A percentile compares a stretch with the other conserved stretches of the same genome.
phyloP scores from a whole-genome alignment of 53 echinoderm and acorn worm species.

The Mesocentrotus franciscanus region DNA sequence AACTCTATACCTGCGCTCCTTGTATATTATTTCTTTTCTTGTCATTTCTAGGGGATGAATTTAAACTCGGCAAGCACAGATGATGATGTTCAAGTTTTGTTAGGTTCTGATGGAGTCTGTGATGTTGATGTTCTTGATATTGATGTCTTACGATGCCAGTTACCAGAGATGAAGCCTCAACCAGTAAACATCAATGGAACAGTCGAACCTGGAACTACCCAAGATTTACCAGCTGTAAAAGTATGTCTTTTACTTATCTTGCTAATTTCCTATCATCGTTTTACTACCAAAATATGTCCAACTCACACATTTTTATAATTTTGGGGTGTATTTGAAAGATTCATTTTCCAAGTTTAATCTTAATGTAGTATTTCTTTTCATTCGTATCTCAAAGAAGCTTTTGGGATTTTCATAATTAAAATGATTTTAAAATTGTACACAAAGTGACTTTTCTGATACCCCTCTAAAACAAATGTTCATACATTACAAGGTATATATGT shows the following conservation, averaged over 20 bases:
- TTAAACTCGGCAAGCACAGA: slow-evolving; percentile 15
- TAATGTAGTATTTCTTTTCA: no score
- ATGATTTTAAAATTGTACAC: no score
- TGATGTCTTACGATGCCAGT: slow-evolving; percentile 15
- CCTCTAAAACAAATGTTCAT: no score
- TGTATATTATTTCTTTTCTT: not conserved
- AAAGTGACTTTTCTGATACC: no score
- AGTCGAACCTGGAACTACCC: not conserved
- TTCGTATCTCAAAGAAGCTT: no score
- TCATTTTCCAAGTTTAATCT: no score
- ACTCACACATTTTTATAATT: not conserved
- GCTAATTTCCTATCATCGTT: not conserved
- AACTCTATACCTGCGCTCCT: no score
- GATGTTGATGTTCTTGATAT: slow-evolving; percentile 41
- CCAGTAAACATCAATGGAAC: slow-evolving; percentile 51
- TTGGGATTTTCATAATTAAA: no score
- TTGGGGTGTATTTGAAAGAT: no score
- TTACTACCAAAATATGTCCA: no score
- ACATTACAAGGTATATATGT: no score
- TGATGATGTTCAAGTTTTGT: slow-evolving; percentile 19
- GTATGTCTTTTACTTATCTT: not conserved
- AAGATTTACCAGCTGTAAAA: not conserved
- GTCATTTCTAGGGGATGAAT: not conserved
- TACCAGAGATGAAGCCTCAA: slow-evolving; percentile 37
- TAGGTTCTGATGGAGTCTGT: slow-evolving; percentile 41